These are phyloP conservation scores for Eristalinus aeneus DNA, from an alignment of 2,888 invertebrate genomes.

Conservation along the genomic window DNA sequence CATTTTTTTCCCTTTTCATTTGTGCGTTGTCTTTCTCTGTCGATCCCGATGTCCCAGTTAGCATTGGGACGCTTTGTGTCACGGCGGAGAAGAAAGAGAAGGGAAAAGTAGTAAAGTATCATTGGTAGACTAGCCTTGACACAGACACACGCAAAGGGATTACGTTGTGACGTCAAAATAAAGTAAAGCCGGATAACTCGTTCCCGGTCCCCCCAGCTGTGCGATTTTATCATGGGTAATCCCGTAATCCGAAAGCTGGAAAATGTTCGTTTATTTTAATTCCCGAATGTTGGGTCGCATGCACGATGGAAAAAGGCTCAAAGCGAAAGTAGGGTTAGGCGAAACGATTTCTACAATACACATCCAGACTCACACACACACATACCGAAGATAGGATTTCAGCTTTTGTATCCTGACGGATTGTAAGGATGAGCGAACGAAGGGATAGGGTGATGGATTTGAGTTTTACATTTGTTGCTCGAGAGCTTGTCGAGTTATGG, in stretches of 20 bases:
- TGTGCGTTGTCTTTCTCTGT: neutral
- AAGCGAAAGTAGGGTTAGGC: slow-evolving; percentile 28
- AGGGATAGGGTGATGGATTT: slow-evolving; percentile 63
- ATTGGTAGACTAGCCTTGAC: neutral
- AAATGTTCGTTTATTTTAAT: slow-evolving; percentile 72
- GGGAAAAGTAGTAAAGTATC: neutral
- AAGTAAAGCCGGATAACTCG: slow-evolving; percentile 73
- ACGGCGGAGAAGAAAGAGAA: too few species aligned
- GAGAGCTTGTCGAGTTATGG: slow-evolving; percentile 49
- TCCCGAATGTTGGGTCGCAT: slow-evolving; percentile 62
- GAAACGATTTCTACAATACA: slow-evolving; percentile 47
- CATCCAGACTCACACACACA: slow-evolving; percentile 22
- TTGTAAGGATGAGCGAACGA: slow-evolving; percentile 1
- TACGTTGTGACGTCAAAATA: slow-evolving; percentile 72
- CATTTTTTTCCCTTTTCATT: slow-evolving; percentile 28
- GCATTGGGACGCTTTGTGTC: slow-evolving; percentile 15
- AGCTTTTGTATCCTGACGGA: neutral
- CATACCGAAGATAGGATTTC: slow-evolving; percentile 43
- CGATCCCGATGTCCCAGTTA: neutral
- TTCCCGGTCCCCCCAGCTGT: slow-evolving; percentile 62
- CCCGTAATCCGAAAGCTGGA: slow-evolving; percentile 73
- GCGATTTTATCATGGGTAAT: slow-evolving; percentile 72
- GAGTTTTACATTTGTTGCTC: slow-evolving; percentile 69
- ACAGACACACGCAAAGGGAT: slow-evolving; percentile 62
- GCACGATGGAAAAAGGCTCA: slow-evolving; percentile 9